Evolutionary conservation across 2,797 vertebrate genomes (phyloP).

Genomic region (Oryzias sinensis): DNA sequence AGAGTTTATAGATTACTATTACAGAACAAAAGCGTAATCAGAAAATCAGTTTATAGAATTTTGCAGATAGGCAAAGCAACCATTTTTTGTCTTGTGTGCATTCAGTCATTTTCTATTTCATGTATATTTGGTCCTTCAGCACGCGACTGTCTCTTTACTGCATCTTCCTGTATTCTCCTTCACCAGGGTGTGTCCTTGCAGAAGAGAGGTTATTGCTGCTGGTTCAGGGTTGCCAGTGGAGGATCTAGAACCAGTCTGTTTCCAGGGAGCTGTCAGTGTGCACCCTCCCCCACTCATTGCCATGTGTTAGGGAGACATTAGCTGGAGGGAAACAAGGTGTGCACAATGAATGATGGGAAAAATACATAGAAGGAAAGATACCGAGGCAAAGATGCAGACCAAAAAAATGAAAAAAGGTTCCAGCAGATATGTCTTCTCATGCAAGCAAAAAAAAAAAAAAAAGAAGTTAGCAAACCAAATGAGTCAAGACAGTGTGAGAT

Average conservation of each 20-base stretch:
- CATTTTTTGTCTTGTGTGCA: not conserved
- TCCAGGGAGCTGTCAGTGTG: conserved; percentile 61
- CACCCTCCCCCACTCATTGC: conserved; percentile 56
- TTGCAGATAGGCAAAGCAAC: conserved; percentile 23
- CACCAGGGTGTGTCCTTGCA: conserved; percentile 70
- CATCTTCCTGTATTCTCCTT: conserved; percentile 68
- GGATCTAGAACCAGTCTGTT: conserved; percentile 68
- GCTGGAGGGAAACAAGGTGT: conserved; percentile 41
- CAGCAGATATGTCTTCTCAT: conserved; percentile 34
- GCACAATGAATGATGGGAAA: conserved; percentile 30
- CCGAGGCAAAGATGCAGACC: conserved; percentile 10
- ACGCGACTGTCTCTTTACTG: conserved; percentile 4
- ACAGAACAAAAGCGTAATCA: conserved; percentile 16
- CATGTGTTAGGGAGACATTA: conserved; percentile 41
- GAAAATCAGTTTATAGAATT: conserved; percentile 15
- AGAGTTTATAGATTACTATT: conserved; percentile 4
- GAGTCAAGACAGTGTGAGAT: conserved; percentile 19
- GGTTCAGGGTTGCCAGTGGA: conserved; percentile 68
- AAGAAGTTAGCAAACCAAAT: conserved; percentile 5
- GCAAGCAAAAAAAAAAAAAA: not conserved
- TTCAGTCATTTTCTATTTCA: not conserved
- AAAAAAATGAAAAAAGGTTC: conserved; percentile 26
- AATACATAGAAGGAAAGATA: conserved; percentile 20
- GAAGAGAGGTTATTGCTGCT: conserved; percentile 55
- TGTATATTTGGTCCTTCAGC: conserved; percentile 1